phyloP scores from a whole-genome alignment of 1,140 invertebrate species.

The Heterodera carotae region DNA sequence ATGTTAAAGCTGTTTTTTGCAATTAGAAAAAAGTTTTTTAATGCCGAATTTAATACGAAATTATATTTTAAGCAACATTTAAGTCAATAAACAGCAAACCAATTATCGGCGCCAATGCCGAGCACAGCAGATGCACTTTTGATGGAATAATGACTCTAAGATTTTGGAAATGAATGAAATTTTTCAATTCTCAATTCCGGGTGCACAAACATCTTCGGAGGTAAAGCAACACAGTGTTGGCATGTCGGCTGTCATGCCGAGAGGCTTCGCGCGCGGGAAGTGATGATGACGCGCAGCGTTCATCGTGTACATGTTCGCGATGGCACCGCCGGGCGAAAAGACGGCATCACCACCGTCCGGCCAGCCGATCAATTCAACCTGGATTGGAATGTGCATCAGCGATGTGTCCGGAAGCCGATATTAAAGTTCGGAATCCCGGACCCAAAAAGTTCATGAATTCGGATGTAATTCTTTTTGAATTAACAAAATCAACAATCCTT shows the following conservation, averaged over 20 bases:
- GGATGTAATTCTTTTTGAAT: too few relatives aligned
- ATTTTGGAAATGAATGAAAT: constrained; percentile 24
- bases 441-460: too few relatives aligned
- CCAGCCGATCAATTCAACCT: constrained; percentile 84
- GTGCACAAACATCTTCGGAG: constrained; percentile 91
- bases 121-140: constrained; percentile 91
- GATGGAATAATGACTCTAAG: constrained; percentile 94
- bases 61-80: too few relatives aligned
- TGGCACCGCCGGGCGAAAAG: constrained; percentile 91
- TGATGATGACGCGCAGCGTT: constrained; percentile 88
- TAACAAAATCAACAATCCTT: background rate
- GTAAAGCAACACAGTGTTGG: constrained; percentile 92
- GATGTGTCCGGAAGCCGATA: too few relatives aligned
- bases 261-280: constrained; percentile 90
- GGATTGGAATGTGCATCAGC: constrained; percentile 47
- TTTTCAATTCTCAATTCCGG: too few relatives aligned
- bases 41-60: too few relatives aligned
- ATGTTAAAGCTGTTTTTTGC: constrained; percentile 38
- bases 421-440: too few relatives aligned
- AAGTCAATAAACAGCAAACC: too few relatives aligned
- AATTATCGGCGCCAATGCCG: constrained; percentile 92
- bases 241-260: constrained; percentile 78
- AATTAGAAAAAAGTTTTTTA: too few relatives aligned
- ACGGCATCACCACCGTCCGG: constrained; percentile 84
- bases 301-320: constrained; percentile 95